A percentile compares a stretch with the other conserved stretches of the same genome.
Evolutionary conservation across 2,888 invertebrate species (phyloP).

Genomic region (Taenaris catops): DNA sequence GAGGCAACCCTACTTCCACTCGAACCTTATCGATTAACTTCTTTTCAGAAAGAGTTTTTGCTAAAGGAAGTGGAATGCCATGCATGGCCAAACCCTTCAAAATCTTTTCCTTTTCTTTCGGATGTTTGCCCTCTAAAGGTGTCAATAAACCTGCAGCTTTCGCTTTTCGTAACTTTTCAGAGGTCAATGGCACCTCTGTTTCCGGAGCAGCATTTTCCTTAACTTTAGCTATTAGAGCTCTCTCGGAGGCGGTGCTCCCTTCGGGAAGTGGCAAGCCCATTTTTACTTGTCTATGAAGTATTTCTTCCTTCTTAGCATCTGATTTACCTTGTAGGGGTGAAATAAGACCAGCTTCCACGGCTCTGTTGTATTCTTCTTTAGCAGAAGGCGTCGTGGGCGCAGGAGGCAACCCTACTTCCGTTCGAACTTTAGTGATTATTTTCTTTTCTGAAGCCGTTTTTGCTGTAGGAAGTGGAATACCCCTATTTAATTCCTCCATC

Average conservation of each 20-base stretch:
- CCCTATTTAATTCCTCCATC: too few species aligned
- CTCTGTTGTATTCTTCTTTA: conserved; percentile 19
- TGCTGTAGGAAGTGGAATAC: conserved; percentile 32
- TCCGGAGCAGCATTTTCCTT: conserved; percentile 4
- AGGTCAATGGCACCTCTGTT: conserved; percentile 15
- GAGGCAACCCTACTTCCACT: conserved; percentile 20
- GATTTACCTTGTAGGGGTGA: conserved; percentile 22
- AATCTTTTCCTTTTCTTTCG: conserved; percentile 23
- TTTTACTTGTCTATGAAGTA: conserved; percentile 23
- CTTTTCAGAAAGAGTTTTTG: conserved; percentile 22
- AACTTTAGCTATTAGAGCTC: conserved; percentile 25
- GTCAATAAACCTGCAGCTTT: conserved; percentile 30
- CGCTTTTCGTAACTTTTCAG: conserved; percentile 28
- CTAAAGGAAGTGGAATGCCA: conserved; percentile 23
- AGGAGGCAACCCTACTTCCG: conserved; percentile 31
- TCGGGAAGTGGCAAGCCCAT: conserved; percentile 27
- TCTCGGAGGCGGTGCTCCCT: conserved; percentile 28
- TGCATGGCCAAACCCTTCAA: conserved; percentile 15
- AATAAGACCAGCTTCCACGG: conserved; percentile 30
- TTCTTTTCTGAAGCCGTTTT: conserved; percentile 32
- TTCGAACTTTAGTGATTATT: conserved; percentile 28
- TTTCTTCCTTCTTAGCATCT: conserved; percentile 26
- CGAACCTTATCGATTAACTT: conserved; percentile 20
- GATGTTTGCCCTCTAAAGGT: conserved; percentile 29
- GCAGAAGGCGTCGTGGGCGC: conserved; percentile 23